A percentile compares a stretch with the other conserved stretches of the same genome.
These are phyloP conservation scores for Actinia tenebrosa DNA, from an alignment of 64 coral and sea anemone species.

Conservation along the genomic window DNA sequence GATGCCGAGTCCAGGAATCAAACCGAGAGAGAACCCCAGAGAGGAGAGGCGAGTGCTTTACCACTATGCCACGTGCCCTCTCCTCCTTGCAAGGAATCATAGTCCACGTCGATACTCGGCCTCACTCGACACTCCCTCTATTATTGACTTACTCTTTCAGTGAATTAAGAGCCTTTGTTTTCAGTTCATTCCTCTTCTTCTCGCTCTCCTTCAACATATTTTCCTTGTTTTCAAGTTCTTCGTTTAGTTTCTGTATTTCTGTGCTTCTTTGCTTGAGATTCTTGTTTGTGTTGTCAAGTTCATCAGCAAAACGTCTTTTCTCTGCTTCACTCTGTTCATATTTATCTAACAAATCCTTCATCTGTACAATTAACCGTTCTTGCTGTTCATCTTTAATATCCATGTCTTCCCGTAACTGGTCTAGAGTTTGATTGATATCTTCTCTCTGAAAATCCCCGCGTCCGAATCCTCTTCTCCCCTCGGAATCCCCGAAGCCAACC, in stretches of 20 bases:
- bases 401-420: conserved; percentile 64
- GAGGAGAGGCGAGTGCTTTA: too few relatives aligned
- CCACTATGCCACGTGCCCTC: too few relatives aligned
- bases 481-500: conserved; percentile 38
- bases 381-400: conserved; percentile 81
- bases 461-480: conserved; percentile 35
- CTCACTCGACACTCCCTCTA: too few relatives aligned
- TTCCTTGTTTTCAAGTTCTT: conserved; percentile 69
- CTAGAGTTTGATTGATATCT: conserved; percentile 61
- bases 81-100: too few relatives aligned
- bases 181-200: conserved; percentile 83
- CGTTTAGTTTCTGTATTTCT: conserved; percentile 53
- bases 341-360: conserved; percentile 56
- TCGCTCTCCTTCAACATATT: conserved; percentile 85
- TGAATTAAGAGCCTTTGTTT: conserved; percentile 70
- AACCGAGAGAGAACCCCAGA: too few relatives aligned
- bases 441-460: conserved; percentile 12
- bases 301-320: conserved; percentile 44
- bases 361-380: conserved; percentile 69
- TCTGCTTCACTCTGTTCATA: conserved; percentile 77
- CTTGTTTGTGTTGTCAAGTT: conserved; percentile 50
- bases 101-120: too few relatives aligned
- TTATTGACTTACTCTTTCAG: conserved; percentile 89
- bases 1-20: too few relatives aligned
- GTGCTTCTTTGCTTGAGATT: conserved; percentile 62